Evolutionary conservation across 1,140 invertebrate species (phyloP).

Genomic region (Ceratosolen solmsi): DNA sequence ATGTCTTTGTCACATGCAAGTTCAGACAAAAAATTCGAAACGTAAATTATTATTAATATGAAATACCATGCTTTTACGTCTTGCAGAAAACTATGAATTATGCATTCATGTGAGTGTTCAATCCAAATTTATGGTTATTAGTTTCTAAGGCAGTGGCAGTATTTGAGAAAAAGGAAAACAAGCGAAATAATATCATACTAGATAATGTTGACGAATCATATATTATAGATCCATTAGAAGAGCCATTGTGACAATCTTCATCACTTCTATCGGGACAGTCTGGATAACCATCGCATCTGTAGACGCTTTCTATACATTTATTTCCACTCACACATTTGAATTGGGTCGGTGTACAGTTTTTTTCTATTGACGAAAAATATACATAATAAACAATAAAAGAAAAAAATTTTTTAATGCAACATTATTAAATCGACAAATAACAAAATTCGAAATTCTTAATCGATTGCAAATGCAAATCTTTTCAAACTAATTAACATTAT

Average conservation of each 20-base stretch:
- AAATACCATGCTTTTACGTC: constrained; percentile 38
- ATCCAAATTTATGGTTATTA: neutral
- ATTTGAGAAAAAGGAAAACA: constrained; percentile 47
- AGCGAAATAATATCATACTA: constrained; percentile 67
- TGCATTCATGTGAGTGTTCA: constrained; percentile 6
- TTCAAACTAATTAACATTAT: no score
- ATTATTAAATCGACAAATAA: no score
- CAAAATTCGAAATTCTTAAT: no score
- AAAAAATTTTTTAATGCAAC: neutral
- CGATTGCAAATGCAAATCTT: no score
- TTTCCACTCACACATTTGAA: constrained; percentile 74
- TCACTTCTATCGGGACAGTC: constrained; percentile 85
- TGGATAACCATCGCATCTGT: constrained; percentile 79
- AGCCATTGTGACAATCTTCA: constrained; percentile 73
- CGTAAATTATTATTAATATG: constrained; percentile 1
- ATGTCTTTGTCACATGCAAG: constrained; percentile 27
- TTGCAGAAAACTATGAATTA: constrained; percentile 25
- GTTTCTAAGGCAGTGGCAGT: neutral
- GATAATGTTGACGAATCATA: constrained; percentile 60
- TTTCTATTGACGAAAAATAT: constrained; percentile 63
- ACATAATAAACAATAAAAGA: constrained; percentile 12
- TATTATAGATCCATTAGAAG: constrained; percentile 65
- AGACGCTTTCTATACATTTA: constrained; percentile 73
- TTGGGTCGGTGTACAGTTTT: constrained; percentile 71
- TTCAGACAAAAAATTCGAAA: neutral